A percentile compares a stretch with the other conserved stretches of the same genome.
Conservation (phyloP, 2,888 invertebrate genomes). For the Platycheirus rosarum region DNA sequence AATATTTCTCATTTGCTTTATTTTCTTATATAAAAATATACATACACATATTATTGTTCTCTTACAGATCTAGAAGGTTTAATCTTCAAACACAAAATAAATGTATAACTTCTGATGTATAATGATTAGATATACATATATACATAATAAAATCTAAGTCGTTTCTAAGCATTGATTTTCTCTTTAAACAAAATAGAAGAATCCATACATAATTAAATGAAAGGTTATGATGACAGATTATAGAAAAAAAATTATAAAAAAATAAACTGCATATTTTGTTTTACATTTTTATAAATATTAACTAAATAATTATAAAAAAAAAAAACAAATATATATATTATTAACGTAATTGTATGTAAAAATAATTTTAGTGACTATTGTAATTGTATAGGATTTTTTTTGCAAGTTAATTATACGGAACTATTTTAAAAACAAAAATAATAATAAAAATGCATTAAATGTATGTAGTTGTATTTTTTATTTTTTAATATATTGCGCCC, state of each 20-base stretch:
- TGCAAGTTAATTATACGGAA: slow-evolving; percentile 40
- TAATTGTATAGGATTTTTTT: slow-evolving; percentile 65
- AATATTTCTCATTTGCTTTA: slow-evolving; percentile 43
- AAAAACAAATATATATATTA: slow-evolving; percentile 56
- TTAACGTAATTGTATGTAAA: slow-evolving; percentile 57
- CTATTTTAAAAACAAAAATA: slow-evolving; percentile 37
- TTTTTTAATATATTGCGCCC: slow-evolving; percentile 11
- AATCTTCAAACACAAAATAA: slow-evolving; percentile 23
- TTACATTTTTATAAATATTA: slow-evolving; percentile 70
- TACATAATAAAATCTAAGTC: slow-evolving; percentile 15
- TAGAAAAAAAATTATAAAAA: slow-evolving; percentile 13
- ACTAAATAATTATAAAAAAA: slow-evolving; percentile 24
- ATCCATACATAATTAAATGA: background rate
- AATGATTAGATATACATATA: slow-evolving; percentile 24
- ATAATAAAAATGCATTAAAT: slow-evolving; percentile 20
- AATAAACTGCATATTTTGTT: slow-evolving; percentile 60
- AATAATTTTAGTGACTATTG: slow-evolving; percentile 30
- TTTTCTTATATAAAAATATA: slow-evolving; percentile 17
- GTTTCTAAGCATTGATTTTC: slow-evolving; percentile 23
- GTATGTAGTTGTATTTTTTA: slow-evolving; percentile 31
- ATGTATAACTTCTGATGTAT: slow-evolving; percentile 41
- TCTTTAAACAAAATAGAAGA: slow-evolving; percentile 27
- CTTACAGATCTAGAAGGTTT: slow-evolving; percentile 43
- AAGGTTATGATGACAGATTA: slow-evolving; percentile 8
- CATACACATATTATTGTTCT: slow-evolving; percentile 56